A percentile compares a stretch with the other conserved stretches of the same genome.
Evolutionary conservation across 2,113 vertebrate genomes (phyloP).

Genomic region (Semicossyphus pulcher): DNA sequence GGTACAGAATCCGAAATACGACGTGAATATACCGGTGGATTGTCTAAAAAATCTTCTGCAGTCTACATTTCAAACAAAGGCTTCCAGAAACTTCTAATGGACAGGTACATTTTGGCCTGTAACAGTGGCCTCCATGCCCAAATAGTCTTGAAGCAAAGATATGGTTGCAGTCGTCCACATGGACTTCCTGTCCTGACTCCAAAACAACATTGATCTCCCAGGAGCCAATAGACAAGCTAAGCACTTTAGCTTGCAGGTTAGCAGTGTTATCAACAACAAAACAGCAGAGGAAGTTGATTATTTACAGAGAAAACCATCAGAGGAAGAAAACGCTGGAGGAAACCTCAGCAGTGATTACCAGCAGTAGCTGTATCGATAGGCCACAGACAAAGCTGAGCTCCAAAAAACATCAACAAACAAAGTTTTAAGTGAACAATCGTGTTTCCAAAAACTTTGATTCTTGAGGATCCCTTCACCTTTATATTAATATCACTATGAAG

Average conservation of each 20-base stretch:
- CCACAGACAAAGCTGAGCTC: no score
- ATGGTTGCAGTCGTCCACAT: neutral
- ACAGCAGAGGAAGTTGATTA: conserved; percentile 7
- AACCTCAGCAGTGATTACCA: neutral
- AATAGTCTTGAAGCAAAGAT: neutral
- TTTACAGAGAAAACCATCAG: conserved; percentile 4
- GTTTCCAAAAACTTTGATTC: no score
- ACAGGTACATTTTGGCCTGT: neutral
- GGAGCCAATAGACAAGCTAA: neutral
- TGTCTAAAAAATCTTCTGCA: no score
- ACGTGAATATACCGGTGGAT: no score
- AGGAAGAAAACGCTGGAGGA: conserved; percentile 6
- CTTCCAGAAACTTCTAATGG: neutral
- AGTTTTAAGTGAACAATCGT: no score
- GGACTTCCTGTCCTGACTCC: neutral
- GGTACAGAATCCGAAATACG: no score
- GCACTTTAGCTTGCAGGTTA: neutral
- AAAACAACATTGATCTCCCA: neutral
- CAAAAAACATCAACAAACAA: conserved; percentile 1
- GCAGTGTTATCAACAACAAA: conserved; percentile 28
- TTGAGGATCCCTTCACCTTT: no score
- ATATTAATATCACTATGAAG: no score
- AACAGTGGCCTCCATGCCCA: neutral
- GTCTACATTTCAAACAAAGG: no score
- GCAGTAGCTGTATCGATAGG: no score